Percentiles rank a stretch among this genome's conserved stretches.
Evolutionary conservation across 2,113 vertebrate genomes (phyloP).

Genomic region (Pseudopipra pipra): DNA sequence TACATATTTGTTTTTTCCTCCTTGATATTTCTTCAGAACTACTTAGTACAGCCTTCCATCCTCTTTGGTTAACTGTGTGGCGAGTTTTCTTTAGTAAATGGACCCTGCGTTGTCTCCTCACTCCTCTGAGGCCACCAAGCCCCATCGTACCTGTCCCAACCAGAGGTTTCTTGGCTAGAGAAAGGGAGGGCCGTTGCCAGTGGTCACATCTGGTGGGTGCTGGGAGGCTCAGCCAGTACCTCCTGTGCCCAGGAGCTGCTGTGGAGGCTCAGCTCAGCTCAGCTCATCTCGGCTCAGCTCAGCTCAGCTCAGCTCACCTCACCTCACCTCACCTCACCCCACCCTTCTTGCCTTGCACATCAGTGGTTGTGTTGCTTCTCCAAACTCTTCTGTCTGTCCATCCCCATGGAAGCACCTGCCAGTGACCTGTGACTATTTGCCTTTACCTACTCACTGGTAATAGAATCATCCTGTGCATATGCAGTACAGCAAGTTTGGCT

Average conservation of each 20-base stretch:
- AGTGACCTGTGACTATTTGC: no score
- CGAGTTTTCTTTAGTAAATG: background rate
- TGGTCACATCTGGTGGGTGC: background rate
- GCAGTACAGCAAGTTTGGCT: background rate
- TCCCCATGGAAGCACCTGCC: accelerated
- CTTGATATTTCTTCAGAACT: background rate
- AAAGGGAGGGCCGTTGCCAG: background rate
- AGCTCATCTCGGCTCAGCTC: background rate
- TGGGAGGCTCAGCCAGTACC: background rate
- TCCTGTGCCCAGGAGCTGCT: accelerated
- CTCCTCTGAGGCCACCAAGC: background rate
- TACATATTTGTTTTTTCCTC: background rate
- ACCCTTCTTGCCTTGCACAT: accelerated
- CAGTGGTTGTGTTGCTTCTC: background rate
- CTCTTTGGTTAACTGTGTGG: background rate
- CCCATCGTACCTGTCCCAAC: background rate
- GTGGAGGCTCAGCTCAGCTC: background rate
- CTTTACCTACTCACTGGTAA: accelerated
- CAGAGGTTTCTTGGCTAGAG: background rate
- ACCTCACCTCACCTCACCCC: background rate
- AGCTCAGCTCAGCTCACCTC: background rate
- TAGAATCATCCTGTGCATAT: accelerated
- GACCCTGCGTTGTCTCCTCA: background rate
- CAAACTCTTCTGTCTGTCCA: background rate
- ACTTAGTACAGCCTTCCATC: background rate